A percentile compares a stretch with the other conserved stretches of the same genome.
These are phyloP conservation scores for Ammospiza maritima DNA, from an alignment of 2,797 vertebrate species.

Conservation along the genomic window DNA sequence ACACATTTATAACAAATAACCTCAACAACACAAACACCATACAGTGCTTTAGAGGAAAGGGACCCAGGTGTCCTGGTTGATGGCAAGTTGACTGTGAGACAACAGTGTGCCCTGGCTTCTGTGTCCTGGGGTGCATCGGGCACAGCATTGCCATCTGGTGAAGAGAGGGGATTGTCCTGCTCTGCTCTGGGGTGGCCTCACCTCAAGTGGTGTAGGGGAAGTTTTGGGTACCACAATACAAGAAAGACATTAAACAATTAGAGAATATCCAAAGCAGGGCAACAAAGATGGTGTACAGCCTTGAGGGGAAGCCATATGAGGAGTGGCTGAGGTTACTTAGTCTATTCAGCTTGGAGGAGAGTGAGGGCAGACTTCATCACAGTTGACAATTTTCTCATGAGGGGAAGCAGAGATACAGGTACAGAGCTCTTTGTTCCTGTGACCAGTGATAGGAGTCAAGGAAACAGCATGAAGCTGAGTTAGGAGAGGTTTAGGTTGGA, in stretches of 20 bases:
- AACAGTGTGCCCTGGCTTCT: neutral
- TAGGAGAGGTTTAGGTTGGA: neutral
- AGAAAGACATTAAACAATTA: neutral
- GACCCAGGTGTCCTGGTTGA: neutral
- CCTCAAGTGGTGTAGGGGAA: accelerated
- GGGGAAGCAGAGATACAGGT: neutral
- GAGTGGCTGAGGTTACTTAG: neutral
- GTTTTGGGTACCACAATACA: neutral
- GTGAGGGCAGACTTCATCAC: accelerated
- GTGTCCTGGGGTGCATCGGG: neutral
- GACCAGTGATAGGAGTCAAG: neutral
- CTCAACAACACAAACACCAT: neutral
- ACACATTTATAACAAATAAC: neutral
- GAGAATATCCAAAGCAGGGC: neutral
- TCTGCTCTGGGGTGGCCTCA: accelerated
- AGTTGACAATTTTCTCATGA: neutral
- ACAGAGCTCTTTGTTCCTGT: neutral
- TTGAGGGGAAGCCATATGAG: accelerated
- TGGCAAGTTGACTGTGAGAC: neutral
- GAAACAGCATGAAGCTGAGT: neutral
- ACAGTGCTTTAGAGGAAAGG: neutral
- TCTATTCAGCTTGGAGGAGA: neutral
- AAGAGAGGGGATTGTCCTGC: neutral
- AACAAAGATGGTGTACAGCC: neutral
- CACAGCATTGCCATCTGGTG: accelerated